Conservation (phyloP, 2,113 vertebrate genomes). For the Zootoca vivipara region DNA sequence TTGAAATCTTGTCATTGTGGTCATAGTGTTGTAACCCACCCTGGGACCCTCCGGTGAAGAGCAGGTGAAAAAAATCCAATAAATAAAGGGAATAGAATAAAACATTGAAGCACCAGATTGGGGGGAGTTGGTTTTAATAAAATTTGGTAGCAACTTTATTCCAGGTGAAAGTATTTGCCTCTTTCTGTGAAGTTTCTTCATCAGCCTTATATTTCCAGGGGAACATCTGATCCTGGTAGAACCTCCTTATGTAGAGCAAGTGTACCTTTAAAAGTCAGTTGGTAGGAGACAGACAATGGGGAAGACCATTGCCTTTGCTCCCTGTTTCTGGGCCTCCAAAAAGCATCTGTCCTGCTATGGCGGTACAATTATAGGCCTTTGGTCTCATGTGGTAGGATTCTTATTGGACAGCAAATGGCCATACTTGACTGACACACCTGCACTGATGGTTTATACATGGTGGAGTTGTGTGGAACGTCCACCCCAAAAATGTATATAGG, state of each 20-base stretch:
- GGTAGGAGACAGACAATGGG: background rate
- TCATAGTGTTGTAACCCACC: background rate
- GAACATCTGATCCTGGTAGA: background rate
- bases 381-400: background rate
- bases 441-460: background rate
- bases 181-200: background rate
- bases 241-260: background rate
- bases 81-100: no score
- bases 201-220: background rate
- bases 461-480: background rate
- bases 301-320: background rate
- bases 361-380: background rate
- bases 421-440: background rate
- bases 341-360: background rate
- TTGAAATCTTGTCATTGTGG: background rate
- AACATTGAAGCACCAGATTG: no score
- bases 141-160: background rate
- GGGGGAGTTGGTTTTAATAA: background rate
- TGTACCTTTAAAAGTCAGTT: no score
- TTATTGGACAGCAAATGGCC: background rate
- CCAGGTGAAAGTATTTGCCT: background rate
- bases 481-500: background rate
- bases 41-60: no score
- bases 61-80: no score
- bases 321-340: background rate